These are phyloP conservation scores for Drosophila arizonae DNA, from an alignment of 1,140 invertebrate species.

Conservation along the genomic window DNA sequence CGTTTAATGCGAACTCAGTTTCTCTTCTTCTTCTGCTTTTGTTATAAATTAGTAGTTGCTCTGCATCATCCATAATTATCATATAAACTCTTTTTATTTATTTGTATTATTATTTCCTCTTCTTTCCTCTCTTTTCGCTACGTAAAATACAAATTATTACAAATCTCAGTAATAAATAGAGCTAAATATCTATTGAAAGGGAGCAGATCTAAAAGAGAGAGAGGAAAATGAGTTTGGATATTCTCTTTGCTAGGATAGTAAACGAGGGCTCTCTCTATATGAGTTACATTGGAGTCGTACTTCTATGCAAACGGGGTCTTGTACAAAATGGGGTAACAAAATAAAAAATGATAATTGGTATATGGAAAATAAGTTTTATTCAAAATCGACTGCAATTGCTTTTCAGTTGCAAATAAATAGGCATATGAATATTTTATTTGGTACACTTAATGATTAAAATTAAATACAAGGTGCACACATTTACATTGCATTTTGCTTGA, in stretches of 20 bases:
- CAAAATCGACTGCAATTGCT: slow-evolving; percentile 43
- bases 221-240: background rate
- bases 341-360: slow-evolving; percentile 29
- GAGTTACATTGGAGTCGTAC: background rate
- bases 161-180: slow-evolving; percentile 21
- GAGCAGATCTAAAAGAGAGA: no score
- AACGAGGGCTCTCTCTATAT: background rate
- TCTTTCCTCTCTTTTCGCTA: slow-evolving; percentile 21
- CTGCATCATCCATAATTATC: slow-evolving; percentile 75
- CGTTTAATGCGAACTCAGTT: slow-evolving; percentile 35
- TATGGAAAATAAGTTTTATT: slow-evolving; percentile 53
- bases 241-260: background rate
- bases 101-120: slow-evolving; percentile 41
- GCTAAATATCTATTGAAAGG: slow-evolving; percentile 3
- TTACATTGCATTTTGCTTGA: slow-evolving; percentile 61
- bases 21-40: slow-evolving; percentile 27
- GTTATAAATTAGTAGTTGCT: slow-evolving; percentile 74
- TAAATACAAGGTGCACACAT: slow-evolving; percentile 62
- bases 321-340: background rate
- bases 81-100: slow-evolving; percentile 56
- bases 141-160: slow-evolving; percentile 37
- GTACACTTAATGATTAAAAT: slow-evolving; percentile 55
- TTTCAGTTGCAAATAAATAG: slow-evolving; percentile 58
- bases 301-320: slow-evolving; percentile 8
- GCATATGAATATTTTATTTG: slow-evolving; percentile 49